Evolutionary conservation across 1,140 invertebrate genomes (phyloP).

Genomic region (Oscheius sp.): DNA sequence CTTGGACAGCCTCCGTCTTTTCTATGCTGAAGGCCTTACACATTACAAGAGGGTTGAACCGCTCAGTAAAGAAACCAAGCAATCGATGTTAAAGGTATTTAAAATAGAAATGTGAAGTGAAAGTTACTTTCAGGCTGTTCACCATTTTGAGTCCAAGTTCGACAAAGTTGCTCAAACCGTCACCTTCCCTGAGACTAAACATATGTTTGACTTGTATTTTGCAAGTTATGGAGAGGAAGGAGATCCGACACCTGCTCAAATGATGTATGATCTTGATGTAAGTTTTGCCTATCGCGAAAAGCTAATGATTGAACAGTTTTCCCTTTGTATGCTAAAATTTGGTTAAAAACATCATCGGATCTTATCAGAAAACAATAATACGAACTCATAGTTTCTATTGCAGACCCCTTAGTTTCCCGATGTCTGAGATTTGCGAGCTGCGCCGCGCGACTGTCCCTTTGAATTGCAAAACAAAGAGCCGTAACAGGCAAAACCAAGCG

Average conservation of each 20-base stretch:
- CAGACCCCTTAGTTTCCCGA: no score
- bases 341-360: constrained; percentile 13
- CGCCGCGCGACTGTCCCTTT: no score
- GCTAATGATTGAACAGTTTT: constrained; percentile 24
- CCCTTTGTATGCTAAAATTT: constrained; percentile 9
- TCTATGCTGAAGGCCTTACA: constrained; percentile 34
- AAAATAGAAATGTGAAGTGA: not conserved
- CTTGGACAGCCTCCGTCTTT: constrained; percentile 6
- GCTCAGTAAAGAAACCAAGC: not conserved
- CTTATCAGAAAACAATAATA: not conserved
- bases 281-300: constrained; percentile 35
- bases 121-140: constrained; percentile 40
- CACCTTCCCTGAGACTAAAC: constrained; percentile 45
- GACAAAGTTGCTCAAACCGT: constrained; percentile 40
- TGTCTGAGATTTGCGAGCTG: no score
- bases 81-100: not conserved
- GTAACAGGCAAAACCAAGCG: not conserved
- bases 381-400: not conserved
- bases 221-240: not conserved
- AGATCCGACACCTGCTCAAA: not conserved
- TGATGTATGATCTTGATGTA: constrained; percentile 9
- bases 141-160: constrained; percentile 56
- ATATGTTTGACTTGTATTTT: constrained; percentile 32
- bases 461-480: not conserved
- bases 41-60: constrained; percentile 13